Evolutionary conservation across 2,113 vertebrate species (phyloP).

Genomic region (Carollia perspicillata): DNA sequence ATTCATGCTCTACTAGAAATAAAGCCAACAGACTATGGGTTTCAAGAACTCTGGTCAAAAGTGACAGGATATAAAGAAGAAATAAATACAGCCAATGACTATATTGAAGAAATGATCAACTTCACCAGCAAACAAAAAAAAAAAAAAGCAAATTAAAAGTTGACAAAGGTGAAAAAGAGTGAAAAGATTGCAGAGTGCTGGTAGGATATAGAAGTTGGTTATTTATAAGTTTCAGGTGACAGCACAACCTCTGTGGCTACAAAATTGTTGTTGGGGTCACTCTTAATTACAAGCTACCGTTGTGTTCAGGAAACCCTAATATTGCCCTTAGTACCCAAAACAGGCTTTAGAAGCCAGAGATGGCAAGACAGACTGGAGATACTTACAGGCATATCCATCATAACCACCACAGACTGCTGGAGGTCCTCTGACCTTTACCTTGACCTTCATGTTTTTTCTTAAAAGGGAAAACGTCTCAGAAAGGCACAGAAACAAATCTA

Average conservation of each 20-base stretch:
- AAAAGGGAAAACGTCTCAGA: neutral
- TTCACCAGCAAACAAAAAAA: neutral
- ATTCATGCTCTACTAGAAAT: neutral
- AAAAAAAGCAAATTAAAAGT: constrained; percentile 1
- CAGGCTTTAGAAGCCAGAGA: neutral
- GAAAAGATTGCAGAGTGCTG: neutral
- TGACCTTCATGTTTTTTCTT: neutral
- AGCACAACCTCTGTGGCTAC: neutral
- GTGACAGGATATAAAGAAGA: neutral
- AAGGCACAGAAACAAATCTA: neutral
- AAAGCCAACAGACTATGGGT: neutral
- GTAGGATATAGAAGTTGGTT: neutral
- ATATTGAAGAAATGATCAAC: neutral
- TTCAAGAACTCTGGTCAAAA: neutral
- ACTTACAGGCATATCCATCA: neutral
- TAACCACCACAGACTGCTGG: neutral
- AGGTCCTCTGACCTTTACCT: neutral
- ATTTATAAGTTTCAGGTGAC: neutral
- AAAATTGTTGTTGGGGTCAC: neutral
- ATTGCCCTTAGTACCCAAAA: neutral
- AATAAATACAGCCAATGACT: neutral
- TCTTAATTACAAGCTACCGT: neutral
- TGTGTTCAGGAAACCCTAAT: neutral
- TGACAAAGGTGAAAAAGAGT: neutral
- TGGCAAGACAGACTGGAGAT: neutral